phyloP scores from a whole-genome alignment of 2,888 invertebrate species.

The Xestobium rufovillosum region DNA sequence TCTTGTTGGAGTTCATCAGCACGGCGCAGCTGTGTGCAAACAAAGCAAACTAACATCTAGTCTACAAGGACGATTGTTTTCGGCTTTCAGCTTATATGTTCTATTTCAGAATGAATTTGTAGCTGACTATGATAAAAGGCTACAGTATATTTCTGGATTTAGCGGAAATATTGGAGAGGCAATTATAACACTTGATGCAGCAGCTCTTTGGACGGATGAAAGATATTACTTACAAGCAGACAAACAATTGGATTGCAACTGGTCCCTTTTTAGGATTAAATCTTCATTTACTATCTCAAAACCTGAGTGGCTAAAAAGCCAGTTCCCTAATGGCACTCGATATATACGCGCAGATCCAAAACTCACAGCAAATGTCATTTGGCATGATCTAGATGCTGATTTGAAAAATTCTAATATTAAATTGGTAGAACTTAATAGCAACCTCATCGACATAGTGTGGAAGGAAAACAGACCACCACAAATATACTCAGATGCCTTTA shows the following conservation, averaged over 20 bases:
- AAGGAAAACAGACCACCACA: constrained; percentile 35
- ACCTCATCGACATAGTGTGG: constrained; percentile 77
- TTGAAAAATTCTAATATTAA: constrained; percentile 43
- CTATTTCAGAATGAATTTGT: constrained; percentile 68
- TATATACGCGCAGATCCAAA: constrained; percentile 73
- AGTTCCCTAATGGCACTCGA: constrained; percentile 42
- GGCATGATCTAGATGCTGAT: constrained; percentile 54
- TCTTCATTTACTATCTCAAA: constrained; percentile 54
- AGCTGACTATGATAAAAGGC: constrained; percentile 64
- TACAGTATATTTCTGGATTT: constrained; percentile 75
- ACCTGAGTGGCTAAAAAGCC: constrained; percentile 60
- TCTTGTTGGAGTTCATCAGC: too few species aligned
- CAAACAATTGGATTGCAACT: constrained; percentile 76
- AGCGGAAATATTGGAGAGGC: constrained; percentile 68
- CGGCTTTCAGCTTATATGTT: too few species aligned
- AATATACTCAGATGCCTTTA: constrained; percentile 43
- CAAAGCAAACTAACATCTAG: too few species aligned
- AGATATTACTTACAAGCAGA: constrained; percentile 78
- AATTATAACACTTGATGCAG: constrained; percentile 56
- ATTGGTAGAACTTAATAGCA: constrained; percentile 52
- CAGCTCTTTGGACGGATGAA: constrained; percentile 87
- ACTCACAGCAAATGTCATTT: constrained; percentile 59
- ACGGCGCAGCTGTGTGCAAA: too few species aligned
- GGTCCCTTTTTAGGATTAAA: constrained; percentile 79
- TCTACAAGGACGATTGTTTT: too few species aligned